Evolutionary conservation across 2,888 invertebrate genomes (phyloP).

Genomic region (Philaethria dido): DNA sequence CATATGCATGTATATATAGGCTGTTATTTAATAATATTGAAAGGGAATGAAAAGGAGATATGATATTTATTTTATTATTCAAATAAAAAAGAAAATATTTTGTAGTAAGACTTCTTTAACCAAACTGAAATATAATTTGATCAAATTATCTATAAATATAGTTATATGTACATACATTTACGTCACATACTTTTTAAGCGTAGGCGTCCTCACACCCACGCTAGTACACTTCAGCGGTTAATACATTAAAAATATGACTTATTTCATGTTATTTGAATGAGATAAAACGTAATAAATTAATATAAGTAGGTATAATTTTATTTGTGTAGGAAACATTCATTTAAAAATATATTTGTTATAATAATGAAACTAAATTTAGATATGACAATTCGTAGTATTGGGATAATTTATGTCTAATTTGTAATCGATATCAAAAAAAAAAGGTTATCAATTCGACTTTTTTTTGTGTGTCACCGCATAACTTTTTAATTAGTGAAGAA

Average conservation of each 20-base stretch:
- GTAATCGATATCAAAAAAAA: too few relatives aligned
- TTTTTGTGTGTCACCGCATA: too few relatives aligned
- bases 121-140: background rate
- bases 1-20: too few relatives aligned
- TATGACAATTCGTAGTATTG: background rate
- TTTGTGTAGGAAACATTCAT: background rate
- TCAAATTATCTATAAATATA: background rate
- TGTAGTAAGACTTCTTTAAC: too few relatives aligned
- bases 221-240: constrained; percentile 9
- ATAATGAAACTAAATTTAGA: background rate
- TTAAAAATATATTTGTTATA: background rate
- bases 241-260: constrained; percentile 3
- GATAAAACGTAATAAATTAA: background rate
- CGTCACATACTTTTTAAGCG: constrained; percentile 21
- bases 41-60: too few relatives aligned
- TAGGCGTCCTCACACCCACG: constrained; percentile 30
- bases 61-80: too few relatives aligned
- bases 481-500: too few relatives aligned
- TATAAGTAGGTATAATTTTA: background rate
- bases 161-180: background rate
- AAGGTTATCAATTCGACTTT: too few relatives aligned
- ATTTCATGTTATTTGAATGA: background rate
- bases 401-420: background rate
- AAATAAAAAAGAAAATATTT: too few relatives aligned
- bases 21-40: too few relatives aligned